These are phyloP conservation scores for Hydra vulgaris DNA, from an alignment of 30 jellyfish, hydroid and myxozoan genomes.

Conservation along the genomic window DNA sequence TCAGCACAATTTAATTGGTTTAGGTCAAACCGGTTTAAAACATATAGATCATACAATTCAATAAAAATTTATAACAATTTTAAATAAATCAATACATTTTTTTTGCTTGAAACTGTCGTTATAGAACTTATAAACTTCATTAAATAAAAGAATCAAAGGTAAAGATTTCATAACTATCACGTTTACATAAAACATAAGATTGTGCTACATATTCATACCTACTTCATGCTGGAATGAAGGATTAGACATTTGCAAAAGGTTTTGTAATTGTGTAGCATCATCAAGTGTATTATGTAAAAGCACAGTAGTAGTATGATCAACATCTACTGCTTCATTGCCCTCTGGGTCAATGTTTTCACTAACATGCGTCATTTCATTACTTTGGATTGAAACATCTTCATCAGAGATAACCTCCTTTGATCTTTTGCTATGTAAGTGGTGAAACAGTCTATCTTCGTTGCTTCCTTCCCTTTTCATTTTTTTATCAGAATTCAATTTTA, in stretches of 20 bases:
- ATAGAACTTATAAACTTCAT: too few species aligned
- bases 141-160: too few species aligned
- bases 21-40: too few species aligned
- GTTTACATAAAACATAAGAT: background rate
- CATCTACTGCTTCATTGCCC: conserved; percentile 16
- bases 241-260: conserved; percentile 27
- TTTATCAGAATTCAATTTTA: background rate
- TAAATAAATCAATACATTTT: too few species aligned
- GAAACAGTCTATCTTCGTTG: background rate
- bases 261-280: conserved; percentile 2
- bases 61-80: too few species aligned
- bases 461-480: conserved; percentile 23
- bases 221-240: conserved; percentile 24
- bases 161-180: too few species aligned
- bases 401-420: conserved; percentile 9
- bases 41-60: too few species aligned
- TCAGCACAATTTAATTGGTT: too few species aligned
- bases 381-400: conserved; percentile 30
- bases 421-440: conserved; percentile 3
- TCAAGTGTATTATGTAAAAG: conserved; percentile 20
- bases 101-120: too few species aligned
- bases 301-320: conserved; percentile 10
- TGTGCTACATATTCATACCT: conserved; percentile 22
- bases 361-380: conserved; percentile 24
- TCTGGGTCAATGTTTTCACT: conserved; percentile 15